These are phyloP conservation scores for Nomada lathburiana DNA, from an alignment of 2,888 invertebrate species.

Conservation along the genomic window DNA sequence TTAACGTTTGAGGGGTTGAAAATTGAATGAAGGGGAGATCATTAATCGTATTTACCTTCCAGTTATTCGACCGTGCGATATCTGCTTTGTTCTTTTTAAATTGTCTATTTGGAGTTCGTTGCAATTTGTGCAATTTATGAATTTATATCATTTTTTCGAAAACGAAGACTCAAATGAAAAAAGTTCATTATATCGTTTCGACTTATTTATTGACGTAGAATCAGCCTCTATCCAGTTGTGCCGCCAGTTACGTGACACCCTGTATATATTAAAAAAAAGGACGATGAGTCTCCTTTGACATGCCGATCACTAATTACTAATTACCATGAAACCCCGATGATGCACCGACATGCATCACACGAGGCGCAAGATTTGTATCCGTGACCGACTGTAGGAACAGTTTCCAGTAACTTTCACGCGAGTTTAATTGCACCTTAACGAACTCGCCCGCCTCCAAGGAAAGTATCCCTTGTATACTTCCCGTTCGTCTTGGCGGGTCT, in stretches of 20 bases:
- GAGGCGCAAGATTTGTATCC: slow-evolving; percentile 9
- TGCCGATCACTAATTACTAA: neutral
- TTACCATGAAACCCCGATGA: slow-evolving; percentile 3
- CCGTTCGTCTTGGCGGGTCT: neutral
- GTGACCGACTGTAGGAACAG: slow-evolving; percentile 11
- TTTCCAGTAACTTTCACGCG: slow-evolving; percentile 26
- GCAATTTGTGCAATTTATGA: too few species aligned
- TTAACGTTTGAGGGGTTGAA: neutral
- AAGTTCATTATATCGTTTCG: too few species aligned
- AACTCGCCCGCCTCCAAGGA: slow-evolving; percentile 20
- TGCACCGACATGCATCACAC: neutral
- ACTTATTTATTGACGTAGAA: too few species aligned
- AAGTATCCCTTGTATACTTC: neutral
- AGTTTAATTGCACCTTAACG: slow-evolving; percentile 55
- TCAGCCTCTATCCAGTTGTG: too few species aligned
- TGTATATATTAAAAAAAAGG: too few species aligned
- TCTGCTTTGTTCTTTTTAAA: too few species aligned
- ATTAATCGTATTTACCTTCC: too few species aligned
- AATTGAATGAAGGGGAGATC: neutral
- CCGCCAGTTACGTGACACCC: too few species aligned
- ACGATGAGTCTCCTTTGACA: neutral
- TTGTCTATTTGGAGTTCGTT: too few species aligned
- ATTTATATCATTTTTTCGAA: too few species aligned
- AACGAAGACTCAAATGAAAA: too few species aligned
- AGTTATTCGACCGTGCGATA: too few species aligned